Percentiles rank a stretch among this genome's conserved stretches.
These are phyloP conservation scores for Xylocampa areola DNA, from an alignment of 2,888 invertebrate species.

Conservation along the genomic window DNA sequence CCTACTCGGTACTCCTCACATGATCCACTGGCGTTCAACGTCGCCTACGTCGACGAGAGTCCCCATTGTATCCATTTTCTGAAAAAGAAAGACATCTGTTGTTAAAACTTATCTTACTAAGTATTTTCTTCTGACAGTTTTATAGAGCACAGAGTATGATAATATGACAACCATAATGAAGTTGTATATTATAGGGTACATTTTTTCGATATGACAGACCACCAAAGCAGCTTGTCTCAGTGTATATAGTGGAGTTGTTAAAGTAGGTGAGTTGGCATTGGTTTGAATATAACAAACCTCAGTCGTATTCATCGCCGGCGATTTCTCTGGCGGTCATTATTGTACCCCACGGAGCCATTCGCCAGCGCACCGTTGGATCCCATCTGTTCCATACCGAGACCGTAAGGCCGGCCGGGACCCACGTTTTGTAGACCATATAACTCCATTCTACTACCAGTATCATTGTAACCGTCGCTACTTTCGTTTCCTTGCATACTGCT, in stretches of 20 bases:
- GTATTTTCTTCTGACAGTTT: conserved; percentile 43
- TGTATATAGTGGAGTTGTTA: conserved; percentile 65
- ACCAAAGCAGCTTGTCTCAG: conserved; percentile 29
- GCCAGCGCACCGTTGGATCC: conserved; percentile 77
- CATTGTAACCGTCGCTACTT: conserved; percentile 66
- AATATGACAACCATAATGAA: conserved; percentile 55
- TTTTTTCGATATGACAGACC: conserved; percentile 32
- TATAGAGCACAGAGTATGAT: conserved; percentile 50
- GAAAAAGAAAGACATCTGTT: conserved; percentile 70
- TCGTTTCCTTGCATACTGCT: conserved; percentile 60
- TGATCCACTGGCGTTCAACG: conserved; percentile 73
- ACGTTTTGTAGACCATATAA: conserved; percentile 77
- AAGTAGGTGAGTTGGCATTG: conserved; percentile 82
- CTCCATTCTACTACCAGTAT: conserved; percentile 65
- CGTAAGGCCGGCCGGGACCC: conserved; percentile 80
- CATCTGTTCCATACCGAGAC: conserved; percentile 69
- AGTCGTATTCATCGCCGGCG: conserved; percentile 85
- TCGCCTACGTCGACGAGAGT: conserved; percentile 85
- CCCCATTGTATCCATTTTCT: conserved; percentile 87
- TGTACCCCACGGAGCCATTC: conserved; percentile 87
- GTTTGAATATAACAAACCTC: conserved; percentile 89
- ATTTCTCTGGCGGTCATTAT: conserved; percentile 88
- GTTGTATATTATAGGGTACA: conserved; percentile 47
- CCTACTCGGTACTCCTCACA: conserved; percentile 44
- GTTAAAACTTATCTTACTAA: conserved; percentile 27